These are phyloP conservation scores for Operophtera brumata DNA, from an alignment of 2,888 invertebrate genomes.

Conservation along the genomic window DNA sequence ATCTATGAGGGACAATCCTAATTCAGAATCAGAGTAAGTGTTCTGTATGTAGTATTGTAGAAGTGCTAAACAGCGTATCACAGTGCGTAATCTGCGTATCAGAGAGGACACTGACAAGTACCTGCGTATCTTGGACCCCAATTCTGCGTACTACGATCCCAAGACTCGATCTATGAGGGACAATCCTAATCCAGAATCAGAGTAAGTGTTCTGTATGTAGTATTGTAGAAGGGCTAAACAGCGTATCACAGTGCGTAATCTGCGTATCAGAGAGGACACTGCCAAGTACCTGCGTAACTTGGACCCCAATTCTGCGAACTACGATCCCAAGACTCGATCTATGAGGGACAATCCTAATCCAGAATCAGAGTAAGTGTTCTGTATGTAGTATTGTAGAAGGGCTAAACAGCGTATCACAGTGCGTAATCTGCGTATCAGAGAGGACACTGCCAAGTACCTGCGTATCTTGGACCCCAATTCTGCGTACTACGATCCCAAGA, in stretches of 20 bases:
- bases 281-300: constrained; percentile 98
- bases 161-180: constrained; percentile 99
- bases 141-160: constrained; percentile 99
- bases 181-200: constrained; percentile 89
- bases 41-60: not conserved
- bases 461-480: constrained; percentile 98
- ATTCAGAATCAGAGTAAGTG: constrained; percentile 84
- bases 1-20: constrained; percentile 98
- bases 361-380: constrained; percentile 83
- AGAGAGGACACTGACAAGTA: constrained; percentile 99
- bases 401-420: constrained; percentile 99
- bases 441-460: constrained; percentile 99
- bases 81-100: constrained; percentile 98
- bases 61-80: constrained; percentile 97
- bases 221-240: constrained; percentile 86
- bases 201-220: constrained; percentile 76
- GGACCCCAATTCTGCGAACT: constrained; percentile 98
- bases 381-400: too few species aligned
- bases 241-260: constrained; percentile 98
- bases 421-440: constrained; percentile 97
- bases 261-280: constrained; percentile 98
- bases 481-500: constrained; percentile 99
- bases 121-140: constrained; percentile 96
- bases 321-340: constrained; percentile 99
- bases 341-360: constrained; percentile 98